Evolutionary conservation across 2,888 invertebrate species (phyloP), one percentile per base, ranked within the genome.

Genomic region (Charanyca ferruginea): DNA sequence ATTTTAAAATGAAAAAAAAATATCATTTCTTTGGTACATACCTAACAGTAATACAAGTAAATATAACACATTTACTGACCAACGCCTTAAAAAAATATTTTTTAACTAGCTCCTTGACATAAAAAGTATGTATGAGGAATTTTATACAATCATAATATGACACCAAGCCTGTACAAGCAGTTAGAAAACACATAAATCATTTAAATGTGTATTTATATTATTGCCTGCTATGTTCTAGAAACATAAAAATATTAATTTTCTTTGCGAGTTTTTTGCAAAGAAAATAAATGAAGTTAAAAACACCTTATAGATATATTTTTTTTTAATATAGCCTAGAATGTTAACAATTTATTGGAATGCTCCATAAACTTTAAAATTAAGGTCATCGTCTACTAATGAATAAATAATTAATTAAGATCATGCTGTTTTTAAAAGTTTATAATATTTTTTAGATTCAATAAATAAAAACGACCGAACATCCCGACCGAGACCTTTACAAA

Each of bases 21-120:
- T n/a, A n/a, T n/a, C n/a, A n/a, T n/a, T n/a, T n/a, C n/a, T n/a
- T n/a, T n/a, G n/a, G n/a, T n/a, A n/a, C n/a, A n/a, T n/a, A 28
- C 28, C 35, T 49, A 53, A 48, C 44, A 53, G 20, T 67, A 51
- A 22, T 8, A 68, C 8, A 47, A 55, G 25, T 57, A 70, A 49
- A 72, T 35, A 47, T 63, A 48, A 53, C 16, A 48, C 9, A 7
- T 22, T 1, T 32, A 51, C 11, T 35, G 9, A 55, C 28, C 68
- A 68, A 47, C 48, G 64, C 51, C 57, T 66, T 18, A 42, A 59
- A 63, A 79, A 66, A 70, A 63, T 76, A 64, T 66, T 55, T 53
- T 51, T 53, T 23, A 13, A 38, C 41, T n/a, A 45, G 41, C 72
- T 80, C 77, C 69, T 80, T 80, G 80, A 75, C 75, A 75, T 78